Evolutionary conservation across 30 jellyfish, hydroid and myxozoan species (phyloP).

Genomic region (Cassiopea andromeda): DNA sequence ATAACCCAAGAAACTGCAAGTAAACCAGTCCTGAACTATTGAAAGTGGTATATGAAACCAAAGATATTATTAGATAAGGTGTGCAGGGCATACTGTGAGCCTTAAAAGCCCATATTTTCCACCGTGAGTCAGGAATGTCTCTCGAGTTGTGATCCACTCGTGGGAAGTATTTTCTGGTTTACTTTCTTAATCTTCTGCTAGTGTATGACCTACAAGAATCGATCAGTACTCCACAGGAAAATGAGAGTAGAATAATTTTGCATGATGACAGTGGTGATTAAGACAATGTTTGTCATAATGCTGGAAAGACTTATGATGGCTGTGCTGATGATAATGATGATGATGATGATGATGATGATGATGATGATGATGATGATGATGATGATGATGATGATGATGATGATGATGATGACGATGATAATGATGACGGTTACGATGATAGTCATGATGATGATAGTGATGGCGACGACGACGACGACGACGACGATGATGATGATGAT

Average conservation of each 20-base stretch:
- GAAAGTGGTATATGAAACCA: neutral
- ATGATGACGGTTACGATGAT: neutral
- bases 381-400: neutral
- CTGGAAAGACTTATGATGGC: neutral
- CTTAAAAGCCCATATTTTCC: too few relatives aligned
- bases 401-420: neutral
- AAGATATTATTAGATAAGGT: neutral
- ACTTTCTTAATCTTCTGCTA: neutral
- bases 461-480: neutral
- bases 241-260: neutral
- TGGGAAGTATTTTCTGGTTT: neutral
- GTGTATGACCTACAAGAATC: neutral
- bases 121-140: too few relatives aligned
- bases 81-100: neutral
- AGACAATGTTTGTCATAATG: neutral
- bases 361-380: neutral
- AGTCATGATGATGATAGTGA: neutral
- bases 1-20: too few relatives aligned
- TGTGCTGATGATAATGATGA: neutral
- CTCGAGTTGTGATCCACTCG: too few relatives aligned
- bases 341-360: neutral
- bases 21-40: too few relatives aligned
- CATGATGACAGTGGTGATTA: neutral
- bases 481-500: neutral
- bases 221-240: neutral